Conservation (phyloP, 2,113 vertebrate genomes). For the Rhabdomys dilectus region DNA sequence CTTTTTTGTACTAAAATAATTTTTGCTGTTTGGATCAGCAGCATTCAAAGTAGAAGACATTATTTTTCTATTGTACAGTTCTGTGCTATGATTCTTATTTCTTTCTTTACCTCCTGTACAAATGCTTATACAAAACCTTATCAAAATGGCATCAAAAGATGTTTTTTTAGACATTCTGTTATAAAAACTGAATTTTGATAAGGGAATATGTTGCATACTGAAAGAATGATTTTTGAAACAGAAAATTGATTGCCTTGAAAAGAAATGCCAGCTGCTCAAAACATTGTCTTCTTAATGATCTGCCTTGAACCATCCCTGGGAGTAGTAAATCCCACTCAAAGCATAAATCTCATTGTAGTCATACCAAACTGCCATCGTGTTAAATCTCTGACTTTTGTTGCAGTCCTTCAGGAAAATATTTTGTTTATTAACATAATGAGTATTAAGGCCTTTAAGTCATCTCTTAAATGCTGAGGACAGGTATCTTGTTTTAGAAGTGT, state of each 20-base stretch:
- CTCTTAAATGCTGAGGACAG: not conserved
- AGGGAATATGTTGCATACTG: not conserved
- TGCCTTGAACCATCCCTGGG: not conserved
- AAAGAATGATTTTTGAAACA: not conserved
- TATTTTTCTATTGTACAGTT: slow-evolving; percentile 6
- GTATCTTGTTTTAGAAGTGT: not conserved
- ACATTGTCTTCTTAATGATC: not conserved
- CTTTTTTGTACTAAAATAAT: slow-evolving; percentile 19
- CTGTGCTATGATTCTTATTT: not conserved
- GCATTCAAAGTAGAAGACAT: slow-evolving; percentile 19
- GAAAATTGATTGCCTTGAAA: not conserved
- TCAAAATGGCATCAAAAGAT: not conserved
- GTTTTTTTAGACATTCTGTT: not conserved
- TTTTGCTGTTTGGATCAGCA: slow-evolving; percentile 7
- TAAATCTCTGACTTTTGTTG: not conserved
- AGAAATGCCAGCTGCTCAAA: not conserved
- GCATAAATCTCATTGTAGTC: not conserved
- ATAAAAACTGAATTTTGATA: not conserved
- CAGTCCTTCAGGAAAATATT: not conserved
- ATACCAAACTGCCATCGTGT: not conserved
- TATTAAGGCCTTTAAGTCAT: not conserved
- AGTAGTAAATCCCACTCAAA: not conserved
- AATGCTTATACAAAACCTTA: not conserved
- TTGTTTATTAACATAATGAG: slow-evolving; percentile 9
- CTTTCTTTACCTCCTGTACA: not conserved